Evolutionary conservation across 2,888 invertebrate species (phyloP).

Genomic region (Eurois occulta): DNA sequence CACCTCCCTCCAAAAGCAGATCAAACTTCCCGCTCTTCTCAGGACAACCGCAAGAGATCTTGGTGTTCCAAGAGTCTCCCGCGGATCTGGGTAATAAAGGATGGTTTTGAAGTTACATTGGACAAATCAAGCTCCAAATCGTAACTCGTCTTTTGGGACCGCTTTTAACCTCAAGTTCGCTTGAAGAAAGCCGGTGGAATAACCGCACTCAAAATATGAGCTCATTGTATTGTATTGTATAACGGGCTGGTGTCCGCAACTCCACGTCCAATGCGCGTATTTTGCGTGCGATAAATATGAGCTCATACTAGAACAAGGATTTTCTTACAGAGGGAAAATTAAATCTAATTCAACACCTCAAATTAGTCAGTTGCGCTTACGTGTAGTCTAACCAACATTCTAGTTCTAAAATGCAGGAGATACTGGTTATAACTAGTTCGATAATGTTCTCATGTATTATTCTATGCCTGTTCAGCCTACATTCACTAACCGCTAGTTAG

Average conservation of each 20-base stretch:
- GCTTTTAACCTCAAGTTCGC: background rate
- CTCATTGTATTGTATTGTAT: too few species aligned
- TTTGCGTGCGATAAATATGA: too few species aligned
- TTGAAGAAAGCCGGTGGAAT: background rate
- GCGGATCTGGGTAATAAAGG: too few species aligned
- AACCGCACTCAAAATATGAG: background rate
- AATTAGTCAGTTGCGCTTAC: slow-evolving; percentile 27
- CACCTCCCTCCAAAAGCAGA: too few species aligned
- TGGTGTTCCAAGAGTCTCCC: too few species aligned
- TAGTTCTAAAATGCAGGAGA: slow-evolving; percentile 35
- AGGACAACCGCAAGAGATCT: too few species aligned
- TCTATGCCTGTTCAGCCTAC: slow-evolving; percentile 50
- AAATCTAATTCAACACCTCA: background rate
- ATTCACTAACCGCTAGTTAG: slow-evolving; percentile 50
- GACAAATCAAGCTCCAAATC: background rate
- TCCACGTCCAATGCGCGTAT: too few species aligned
- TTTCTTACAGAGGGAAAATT: background rate
- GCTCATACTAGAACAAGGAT: background rate
- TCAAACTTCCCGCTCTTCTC: too few species aligned
- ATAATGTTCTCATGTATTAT: slow-evolving; percentile 57
- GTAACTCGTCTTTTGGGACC: background rate
- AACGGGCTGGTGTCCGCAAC: too few species aligned
- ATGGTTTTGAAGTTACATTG: background rate
- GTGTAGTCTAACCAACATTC: slow-evolving; percentile 32
- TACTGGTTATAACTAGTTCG: slow-evolving; percentile 36